Percentiles rank a stretch among this genome's conserved stretches.
phyloP scores from a whole-genome alignment of 92 coral and sea anemone genomes.

The Parazoanthus atlanticus region DNA sequence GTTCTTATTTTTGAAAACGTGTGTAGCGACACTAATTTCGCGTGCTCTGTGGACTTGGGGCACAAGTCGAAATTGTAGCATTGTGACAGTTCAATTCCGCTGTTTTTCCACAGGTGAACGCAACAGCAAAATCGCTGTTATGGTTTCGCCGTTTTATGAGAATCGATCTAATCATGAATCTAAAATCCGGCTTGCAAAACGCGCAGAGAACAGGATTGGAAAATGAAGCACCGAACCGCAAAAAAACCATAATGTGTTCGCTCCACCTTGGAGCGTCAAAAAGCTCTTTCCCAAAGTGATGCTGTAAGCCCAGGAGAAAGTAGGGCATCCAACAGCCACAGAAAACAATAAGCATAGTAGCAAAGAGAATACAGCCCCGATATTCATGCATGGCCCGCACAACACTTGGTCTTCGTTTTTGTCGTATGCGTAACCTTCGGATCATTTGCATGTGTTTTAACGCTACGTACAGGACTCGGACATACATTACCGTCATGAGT shows the following conservation, averaged over 20 bases:
- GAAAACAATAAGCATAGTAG: conserved; percentile 50
- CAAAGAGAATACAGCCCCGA: conserved; percentile 51
- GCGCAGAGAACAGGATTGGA: conserved; percentile 25
- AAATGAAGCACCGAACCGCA: conserved; percentile 24
- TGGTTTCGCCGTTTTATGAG: not conserved
- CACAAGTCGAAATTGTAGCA: not conserved
- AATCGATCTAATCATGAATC: not conserved
- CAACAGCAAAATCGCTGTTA: not conserved
- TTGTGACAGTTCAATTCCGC: not conserved
- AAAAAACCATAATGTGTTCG: conserved; percentile 2
- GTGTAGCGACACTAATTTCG: not conserved
- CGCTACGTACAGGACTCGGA: conserved; percentile 43
- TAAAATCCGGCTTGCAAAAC: conserved; percentile 15
- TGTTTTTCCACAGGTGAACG: not conserved
- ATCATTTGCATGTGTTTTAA: conserved; percentile 40
- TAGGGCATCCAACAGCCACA: conserved; percentile 60
- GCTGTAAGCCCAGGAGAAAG: conserved; percentile 55
- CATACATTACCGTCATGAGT: conserved; percentile 36
- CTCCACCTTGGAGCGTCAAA: conserved; percentile 29
- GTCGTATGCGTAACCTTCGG: conserved; percentile 2
- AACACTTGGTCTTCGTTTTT: conserved; percentile 36
- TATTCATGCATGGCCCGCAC: conserved; percentile 37
- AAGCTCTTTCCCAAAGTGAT: conserved; percentile 45
- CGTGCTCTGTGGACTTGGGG: not conserved
- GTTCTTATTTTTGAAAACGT: too few species aligned